These are phyloP conservation scores for Drosophila prostipennis DNA, from an alignment of 2,888 invertebrate species.

Conservation along the genomic window DNA sequence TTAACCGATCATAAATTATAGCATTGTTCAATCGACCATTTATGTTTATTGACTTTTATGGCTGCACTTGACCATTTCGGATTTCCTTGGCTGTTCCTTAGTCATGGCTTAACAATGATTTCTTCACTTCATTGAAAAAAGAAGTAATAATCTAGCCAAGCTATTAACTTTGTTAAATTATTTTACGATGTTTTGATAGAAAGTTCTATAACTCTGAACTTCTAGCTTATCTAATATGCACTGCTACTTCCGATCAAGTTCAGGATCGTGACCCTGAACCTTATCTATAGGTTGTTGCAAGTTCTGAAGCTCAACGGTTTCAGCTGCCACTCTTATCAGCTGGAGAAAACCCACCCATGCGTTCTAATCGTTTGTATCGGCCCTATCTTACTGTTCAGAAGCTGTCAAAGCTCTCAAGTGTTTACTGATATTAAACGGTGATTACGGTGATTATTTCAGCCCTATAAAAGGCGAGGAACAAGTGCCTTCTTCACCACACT, in stretches of 20 bases:
- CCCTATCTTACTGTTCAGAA: conserved; percentile 27
- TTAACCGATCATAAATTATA: conserved; percentile 13
- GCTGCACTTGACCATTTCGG: conserved; percentile 4
- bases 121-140: not conserved
- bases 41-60: conserved; percentile 25
- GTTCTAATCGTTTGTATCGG: conserved; percentile 29
- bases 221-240: not conserved
- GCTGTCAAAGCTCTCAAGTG: conserved; percentile 25
- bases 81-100: not conserved
- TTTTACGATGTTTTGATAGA: not conserved
- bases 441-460: conserved; percentile 28
- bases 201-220: not conserved
- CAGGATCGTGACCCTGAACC: conserved; percentile 3
- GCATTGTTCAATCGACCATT: conserved; percentile 5
- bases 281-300: conserved; percentile 5
- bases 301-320: not conserved
- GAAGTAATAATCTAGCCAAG: not conserved
- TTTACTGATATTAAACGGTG: conserved; percentile 32
- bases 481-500: conserved; percentile 16
- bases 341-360: not conserved
- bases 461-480: conserved; percentile 26
- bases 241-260: conserved; percentile 3
- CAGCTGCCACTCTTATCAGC: conserved; percentile 16
- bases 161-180: too few relatives aligned
- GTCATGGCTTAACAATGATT: not conserved